Conservation (phyloP, 2,113 vertebrate genomes). For the Orycteropus afer region DNA sequence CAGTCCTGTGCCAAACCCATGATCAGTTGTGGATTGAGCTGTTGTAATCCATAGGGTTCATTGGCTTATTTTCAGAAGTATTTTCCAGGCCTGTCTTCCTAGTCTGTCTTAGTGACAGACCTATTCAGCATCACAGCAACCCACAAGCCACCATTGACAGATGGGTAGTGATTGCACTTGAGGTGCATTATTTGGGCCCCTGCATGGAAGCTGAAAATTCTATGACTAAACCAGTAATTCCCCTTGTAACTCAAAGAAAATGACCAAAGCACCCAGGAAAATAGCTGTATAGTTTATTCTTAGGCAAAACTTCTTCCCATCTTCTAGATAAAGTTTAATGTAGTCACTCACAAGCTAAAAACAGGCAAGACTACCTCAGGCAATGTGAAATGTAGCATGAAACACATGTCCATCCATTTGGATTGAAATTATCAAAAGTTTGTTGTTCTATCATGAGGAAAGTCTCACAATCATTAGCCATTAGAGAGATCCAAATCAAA, state of each 20-base stretch:
- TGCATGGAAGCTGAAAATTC: neutral
- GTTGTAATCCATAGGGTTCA: neutral
- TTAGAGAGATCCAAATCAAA: too few species aligned
- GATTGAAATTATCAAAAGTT: neutral
- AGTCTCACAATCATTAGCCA: too few species aligned
- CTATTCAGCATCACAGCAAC: neutral
- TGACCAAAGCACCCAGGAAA: neutral
- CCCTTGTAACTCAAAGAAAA: neutral
- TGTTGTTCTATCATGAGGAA: too few species aligned
- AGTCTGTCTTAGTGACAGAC: neutral
- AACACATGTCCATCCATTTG: accelerated
- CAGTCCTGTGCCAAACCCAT: neutral
- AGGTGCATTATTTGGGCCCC: neutral
- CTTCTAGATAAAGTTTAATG: neutral
- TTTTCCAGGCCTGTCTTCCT: too few species aligned
- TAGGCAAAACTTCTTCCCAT: neutral
- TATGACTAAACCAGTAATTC: neutral
- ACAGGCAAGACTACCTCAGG: neutral
- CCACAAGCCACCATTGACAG: neutral
- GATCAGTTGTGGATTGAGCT: neutral
- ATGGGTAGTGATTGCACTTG: neutral
- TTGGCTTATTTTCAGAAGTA: neutral
- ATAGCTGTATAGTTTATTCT: accelerated
- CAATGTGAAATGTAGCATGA: accelerated
- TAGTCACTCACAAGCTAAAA: neutral